A percentile compares a stretch with the other conserved stretches of the same genome.
Conservation (phyloP, 1,140 invertebrate species). For the Dinothrombium tinctorium region DNA sequence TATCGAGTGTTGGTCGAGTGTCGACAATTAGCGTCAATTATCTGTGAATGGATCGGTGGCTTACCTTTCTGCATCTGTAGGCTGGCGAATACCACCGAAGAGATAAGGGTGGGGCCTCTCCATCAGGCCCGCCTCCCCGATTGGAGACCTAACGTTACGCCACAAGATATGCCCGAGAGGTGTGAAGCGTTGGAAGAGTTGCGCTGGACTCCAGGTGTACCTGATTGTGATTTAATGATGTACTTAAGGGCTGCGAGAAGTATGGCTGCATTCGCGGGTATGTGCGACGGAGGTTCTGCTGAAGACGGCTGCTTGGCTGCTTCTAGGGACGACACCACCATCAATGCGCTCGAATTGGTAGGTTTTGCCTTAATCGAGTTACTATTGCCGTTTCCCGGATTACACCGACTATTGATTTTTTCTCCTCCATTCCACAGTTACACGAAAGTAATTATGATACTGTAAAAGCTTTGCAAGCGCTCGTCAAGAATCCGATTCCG, state of each 20-base stretch:
- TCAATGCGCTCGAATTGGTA: constrained; percentile 81
- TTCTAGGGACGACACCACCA: constrained; percentile 86
- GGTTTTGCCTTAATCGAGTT: constrained; percentile 16
- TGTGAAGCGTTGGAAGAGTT: constrained; percentile 57
- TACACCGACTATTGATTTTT: neutral
- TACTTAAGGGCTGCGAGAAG: constrained; percentile 74
- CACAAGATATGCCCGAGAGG: constrained; percentile 43
- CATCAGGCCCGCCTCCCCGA: constrained; percentile 65
- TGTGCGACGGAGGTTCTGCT: constrained; percentile 90
- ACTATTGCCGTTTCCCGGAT: neutral
- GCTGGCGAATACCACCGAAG: constrained; percentile 42
- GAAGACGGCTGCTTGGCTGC: constrained; percentile 90
- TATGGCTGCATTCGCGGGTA: constrained; percentile 61
- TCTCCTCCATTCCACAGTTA: constrained; percentile 27
- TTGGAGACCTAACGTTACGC: constrained; percentile 35
- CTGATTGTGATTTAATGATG: constrained; percentile 86
- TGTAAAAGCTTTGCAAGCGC: constrained; percentile 72
- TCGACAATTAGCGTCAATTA: no score
- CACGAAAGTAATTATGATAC: constrained; percentile 87
- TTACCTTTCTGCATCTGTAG: neutral
- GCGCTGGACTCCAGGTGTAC: constrained; percentile 68
- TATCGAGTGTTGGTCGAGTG: no score
- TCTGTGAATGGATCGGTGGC: no score
- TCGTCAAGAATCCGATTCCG: constrained; percentile 86
- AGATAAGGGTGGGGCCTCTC: constrained; percentile 77